Percentiles rank a stretch among this genome's conserved stretches.
These are phyloP conservation scores for Mus spicilegus DNA, from an alignment of 2,113 vertebrate genomes.

Conservation along the genomic window DNA sequence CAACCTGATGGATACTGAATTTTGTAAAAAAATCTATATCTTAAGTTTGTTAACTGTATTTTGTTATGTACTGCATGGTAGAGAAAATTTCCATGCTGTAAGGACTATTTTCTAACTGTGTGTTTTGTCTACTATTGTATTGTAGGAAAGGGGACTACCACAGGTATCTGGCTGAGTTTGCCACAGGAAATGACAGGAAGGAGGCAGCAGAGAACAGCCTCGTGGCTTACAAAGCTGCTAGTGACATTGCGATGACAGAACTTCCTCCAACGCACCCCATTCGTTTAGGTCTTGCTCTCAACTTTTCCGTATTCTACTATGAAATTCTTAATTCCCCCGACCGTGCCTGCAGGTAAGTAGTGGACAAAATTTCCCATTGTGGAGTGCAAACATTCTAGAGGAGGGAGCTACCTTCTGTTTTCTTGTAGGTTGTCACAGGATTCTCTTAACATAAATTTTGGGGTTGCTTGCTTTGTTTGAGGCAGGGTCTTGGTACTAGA, in stretches of 20 bases:
- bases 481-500: not conserved
- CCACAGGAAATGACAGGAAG: slow-evolving; percentile 98
- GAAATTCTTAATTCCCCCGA: slow-evolving; percentile 99
- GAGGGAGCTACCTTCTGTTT: not conserved
- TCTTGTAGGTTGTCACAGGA: not conserved
- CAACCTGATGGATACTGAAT: not conserved
- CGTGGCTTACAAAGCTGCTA: slow-evolving; percentile 98
- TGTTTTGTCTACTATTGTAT: not conserved
- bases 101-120: slow-evolving; percentile 30
- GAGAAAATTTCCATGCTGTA: not conserved
- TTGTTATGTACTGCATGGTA: slow-evolving; percentile 6
- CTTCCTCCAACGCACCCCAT: slow-evolving; percentile 98
- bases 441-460: slow-evolving; percentile 1
- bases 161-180: slow-evolving; percentile 99
- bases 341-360: slow-evolving; percentile 96
- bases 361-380: rapidly evolving
- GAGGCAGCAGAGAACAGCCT: slow-evolving; percentile 99
- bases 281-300: slow-evolving; percentile 98
- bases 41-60: slow-evolving; percentile 38
- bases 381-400: not conserved
- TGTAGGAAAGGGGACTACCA: slow-evolving; percentile 99
- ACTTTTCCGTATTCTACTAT: slow-evolving; percentile 99
- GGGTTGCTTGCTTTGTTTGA: not conserved
- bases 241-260: slow-evolving; percentile 97
- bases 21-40: not conserved